phyloP scores from a whole-genome alignment of 2,113 vertebrate genomes.

The Macrotis lagotis region DNA sequence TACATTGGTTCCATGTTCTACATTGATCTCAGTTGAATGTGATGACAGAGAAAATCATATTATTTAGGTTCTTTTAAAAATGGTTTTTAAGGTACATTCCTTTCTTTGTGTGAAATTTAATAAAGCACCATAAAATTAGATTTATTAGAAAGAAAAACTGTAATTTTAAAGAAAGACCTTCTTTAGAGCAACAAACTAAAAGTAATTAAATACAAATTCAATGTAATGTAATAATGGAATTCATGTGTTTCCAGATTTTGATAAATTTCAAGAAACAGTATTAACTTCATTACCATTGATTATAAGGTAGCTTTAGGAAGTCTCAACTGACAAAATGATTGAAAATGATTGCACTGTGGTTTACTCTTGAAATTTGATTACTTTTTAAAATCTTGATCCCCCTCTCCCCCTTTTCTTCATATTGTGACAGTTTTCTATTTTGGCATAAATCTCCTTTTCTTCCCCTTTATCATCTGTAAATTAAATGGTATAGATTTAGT shows the following conservation, averaged over 20 bases:
- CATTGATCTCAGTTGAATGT: no score
- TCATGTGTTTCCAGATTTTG: conserved; percentile 69
- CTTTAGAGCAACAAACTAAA: conserved; percentile 14
- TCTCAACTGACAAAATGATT: conserved; percentile 75
- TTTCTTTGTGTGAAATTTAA: conserved; percentile 49
- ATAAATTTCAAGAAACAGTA: conserved; percentile 68
- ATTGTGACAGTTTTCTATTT: conserved; percentile 78
- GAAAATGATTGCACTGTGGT: conserved; percentile 75
- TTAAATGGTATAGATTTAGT: conserved; percentile 83
- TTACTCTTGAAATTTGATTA: conserved; percentile 71
- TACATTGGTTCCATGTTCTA: no score
- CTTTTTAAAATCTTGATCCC: conserved; percentile 65
- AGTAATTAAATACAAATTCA: conserved; percentile 60
- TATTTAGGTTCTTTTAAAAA: no score
- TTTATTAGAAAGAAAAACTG: conserved; percentile 69
- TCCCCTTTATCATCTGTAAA: conserved; percentile 80
- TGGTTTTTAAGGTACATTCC: conserved; percentile 46
- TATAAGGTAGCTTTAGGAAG: conserved; percentile 77
- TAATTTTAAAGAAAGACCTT: conserved; percentile 50
- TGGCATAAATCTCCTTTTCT: conserved; percentile 61
- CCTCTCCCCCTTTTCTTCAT: conserved; percentile 73
- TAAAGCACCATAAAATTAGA: conserved; percentile 36
- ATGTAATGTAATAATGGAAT: conserved; percentile 37
- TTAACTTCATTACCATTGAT: conserved; percentile 75
- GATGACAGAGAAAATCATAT: no score